Evolutionary conservation across 2,113 vertebrate genomes (phyloP).

Genomic region (Ailuropoda melanoleuca): DNA sequence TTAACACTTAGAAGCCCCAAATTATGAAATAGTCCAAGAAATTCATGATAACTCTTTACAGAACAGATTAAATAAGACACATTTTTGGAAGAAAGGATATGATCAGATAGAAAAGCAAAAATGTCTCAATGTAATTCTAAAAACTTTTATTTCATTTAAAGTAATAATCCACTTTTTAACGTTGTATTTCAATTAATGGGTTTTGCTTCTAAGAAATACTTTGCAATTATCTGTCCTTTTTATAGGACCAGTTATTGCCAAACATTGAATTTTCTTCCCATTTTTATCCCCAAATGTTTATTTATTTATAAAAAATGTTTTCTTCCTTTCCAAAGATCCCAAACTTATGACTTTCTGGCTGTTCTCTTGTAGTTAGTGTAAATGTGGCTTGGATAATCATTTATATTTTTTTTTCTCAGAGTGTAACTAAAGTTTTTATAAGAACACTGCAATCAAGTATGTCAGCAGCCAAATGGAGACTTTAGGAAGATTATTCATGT

Average conservation of each 20-base stretch:
- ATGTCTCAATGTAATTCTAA: not conserved
- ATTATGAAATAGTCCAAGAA: conserved; percentile 30
- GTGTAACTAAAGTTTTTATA: conserved; percentile 7
- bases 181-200: not conserved
- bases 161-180: not conserved
- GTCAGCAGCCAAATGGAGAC: not conserved
- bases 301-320: not conserved
- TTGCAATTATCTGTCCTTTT: not conserved
- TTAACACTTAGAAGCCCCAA: conserved; percentile 11
- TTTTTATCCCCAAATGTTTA: not conserved
- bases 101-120: not conserved
- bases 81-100: not conserved
- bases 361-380: not conserved
- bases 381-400: not conserved
- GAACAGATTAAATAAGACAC: not conserved
- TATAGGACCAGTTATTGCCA: not conserved
- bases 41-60: not conserved
- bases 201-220: not conserved
- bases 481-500: conserved; percentile 15
- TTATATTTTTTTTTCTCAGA: not conserved
- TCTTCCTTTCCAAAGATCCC: not conserved
- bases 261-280: not conserved
- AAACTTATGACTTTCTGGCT: not conserved
- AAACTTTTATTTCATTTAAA: conserved; percentile 9
- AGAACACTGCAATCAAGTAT: not conserved